Percentiles rank a stretch among this genome's conserved stretches.
These are phyloP conservation scores for Alviniconcha strummeri DNA, from an alignment of 2,888 invertebrate species.

Conservation along the genomic window DNA sequence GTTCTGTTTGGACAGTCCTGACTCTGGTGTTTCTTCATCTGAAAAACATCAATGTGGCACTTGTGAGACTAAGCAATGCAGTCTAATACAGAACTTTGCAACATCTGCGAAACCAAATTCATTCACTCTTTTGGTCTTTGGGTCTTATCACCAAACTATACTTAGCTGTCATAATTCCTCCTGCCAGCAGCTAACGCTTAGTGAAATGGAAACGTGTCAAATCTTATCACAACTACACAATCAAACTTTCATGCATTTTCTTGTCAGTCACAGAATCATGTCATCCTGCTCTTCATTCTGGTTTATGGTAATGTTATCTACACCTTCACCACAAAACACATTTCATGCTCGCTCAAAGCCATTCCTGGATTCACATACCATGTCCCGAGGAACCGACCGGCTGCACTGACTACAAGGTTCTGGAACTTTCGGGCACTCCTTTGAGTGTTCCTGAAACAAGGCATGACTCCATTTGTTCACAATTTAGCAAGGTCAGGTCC, in stretches of 20 bases:
- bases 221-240: too few species aligned
- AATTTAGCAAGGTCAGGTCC: neutral
- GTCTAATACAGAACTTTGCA: neutral
- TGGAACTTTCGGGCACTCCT: slow-evolving; percentile 28
- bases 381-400: slow-evolving; percentile 15
- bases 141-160: too few species aligned
- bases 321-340: too few species aligned
- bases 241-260: too few species aligned
- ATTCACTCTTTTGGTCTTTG: neutral
- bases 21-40: slow-evolving; percentile 50
- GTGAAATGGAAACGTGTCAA: too few species aligned
- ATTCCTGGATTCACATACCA: neutral
- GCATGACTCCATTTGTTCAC: neutral
- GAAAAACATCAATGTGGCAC: slow-evolving; percentile 13
- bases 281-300: too few species aligned
- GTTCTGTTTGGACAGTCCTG: slow-evolving; percentile 50
- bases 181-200: too few species aligned
- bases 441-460: slow-evolving; percentile 17
- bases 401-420: slow-evolving; percentile 23
- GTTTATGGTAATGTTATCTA: too few species aligned
- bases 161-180: too few species aligned
- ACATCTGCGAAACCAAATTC: neutral
- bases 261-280: too few species aligned
- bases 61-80: too few species aligned
- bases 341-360: too few species aligned